These are phyloP conservation scores for Helogale parvula DNA, from an alignment of 2,113 vertebrate species.

Conservation along the genomic window DNA sequence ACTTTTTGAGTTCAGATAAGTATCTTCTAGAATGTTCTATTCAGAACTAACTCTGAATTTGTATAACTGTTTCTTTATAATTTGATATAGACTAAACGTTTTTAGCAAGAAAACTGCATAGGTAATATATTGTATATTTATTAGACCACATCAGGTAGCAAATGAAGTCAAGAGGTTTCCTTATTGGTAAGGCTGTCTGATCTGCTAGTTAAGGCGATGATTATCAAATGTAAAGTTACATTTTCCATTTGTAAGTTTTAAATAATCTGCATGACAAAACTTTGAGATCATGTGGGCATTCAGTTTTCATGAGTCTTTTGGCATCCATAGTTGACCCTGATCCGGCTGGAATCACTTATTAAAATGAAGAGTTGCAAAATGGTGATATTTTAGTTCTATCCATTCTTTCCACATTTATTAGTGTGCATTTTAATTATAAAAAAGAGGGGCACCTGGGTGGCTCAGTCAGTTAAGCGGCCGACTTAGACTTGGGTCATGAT, in stretches of 20 bases:
- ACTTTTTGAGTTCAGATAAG: neutral
- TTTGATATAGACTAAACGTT: neutral
- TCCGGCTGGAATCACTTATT: neutral
- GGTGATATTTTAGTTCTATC: neutral
- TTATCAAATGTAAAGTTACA: neutral
- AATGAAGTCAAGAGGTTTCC: neutral
- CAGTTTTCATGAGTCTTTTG: neutral
- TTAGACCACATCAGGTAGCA: neutral
- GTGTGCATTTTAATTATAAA: neutral
- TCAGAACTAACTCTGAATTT: neutral
- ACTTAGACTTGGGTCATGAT: no score
- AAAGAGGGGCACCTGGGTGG: neutral
- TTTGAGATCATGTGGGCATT: neutral
- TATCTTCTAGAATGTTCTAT: neutral
- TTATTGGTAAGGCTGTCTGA: neutral
- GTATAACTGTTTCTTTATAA: neutral
- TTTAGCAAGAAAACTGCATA: neutral
- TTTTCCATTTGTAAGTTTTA: neutral
- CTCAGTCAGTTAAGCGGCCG: no score
- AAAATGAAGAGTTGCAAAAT: neutral
- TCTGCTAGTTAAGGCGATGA: neutral
- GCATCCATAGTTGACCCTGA: neutral
- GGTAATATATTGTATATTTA: neutral
- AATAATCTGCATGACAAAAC: neutral
- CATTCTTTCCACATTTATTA: neutral